These are phyloP conservation scores for Scomberomorus guttatus DNA, from an alignment of 2,797 vertebrate genomes.

Conservation along the genomic window DNA sequence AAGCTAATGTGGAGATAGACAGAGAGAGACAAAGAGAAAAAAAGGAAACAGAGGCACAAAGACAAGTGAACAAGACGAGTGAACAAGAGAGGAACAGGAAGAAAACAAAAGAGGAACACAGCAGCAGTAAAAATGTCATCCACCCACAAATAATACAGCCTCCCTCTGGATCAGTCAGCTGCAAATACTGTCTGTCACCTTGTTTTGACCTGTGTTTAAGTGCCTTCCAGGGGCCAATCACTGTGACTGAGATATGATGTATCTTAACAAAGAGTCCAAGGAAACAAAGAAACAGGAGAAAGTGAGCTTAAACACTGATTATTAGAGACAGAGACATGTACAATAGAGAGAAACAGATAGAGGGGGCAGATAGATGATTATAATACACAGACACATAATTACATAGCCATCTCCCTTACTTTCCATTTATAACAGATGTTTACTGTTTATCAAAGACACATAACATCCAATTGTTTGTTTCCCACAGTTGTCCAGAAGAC, in stretches of 20 bases:
- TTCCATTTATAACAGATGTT: not conserved
- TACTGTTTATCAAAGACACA: conserved; percentile 5
- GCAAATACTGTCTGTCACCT: not conserved
- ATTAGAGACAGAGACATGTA: not conserved
- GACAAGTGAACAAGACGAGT: not conserved
- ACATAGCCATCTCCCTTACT: not conserved
- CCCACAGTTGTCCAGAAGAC: not conserved
- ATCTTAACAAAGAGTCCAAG: not conserved
- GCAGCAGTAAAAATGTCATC: conserved; percentile 42
- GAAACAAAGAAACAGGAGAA: not conserved
- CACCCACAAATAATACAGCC: conserved; percentile 21
- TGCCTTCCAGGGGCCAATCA: conserved; percentile 3
- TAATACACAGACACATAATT: conserved; percentile 1
- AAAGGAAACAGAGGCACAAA: not conserved
- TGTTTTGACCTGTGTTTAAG: not conserved
- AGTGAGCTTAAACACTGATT: too few species aligned
- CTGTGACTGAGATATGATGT: not conserved
- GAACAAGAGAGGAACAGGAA: not conserved
- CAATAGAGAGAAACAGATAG: not conserved
- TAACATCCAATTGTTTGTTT: not conserved
- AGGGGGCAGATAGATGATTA: not conserved
- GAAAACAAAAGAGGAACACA: not conserved
- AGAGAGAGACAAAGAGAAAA: not conserved
- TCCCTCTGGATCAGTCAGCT: conserved; percentile 3
- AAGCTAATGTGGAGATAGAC: not conserved